These are phyloP conservation scores for Digitonthophagus gazella DNA, from an alignment of 2,888 invertebrate species.

Conservation along the genomic window DNA sequence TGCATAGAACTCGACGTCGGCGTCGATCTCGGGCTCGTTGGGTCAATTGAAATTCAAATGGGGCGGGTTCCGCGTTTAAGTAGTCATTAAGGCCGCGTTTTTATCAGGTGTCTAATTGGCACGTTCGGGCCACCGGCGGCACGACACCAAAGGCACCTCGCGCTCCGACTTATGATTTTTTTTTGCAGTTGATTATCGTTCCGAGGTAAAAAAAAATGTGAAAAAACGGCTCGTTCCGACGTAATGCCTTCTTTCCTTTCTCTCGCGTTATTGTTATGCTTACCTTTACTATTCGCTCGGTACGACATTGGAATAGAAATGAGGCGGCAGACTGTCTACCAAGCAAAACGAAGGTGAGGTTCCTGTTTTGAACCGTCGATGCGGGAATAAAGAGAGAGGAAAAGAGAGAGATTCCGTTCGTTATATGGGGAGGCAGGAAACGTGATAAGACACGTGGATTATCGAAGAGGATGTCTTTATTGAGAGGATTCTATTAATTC, in stretches of 20 bases:
- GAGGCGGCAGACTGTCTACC: not conserved
- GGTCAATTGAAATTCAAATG: not conserved
- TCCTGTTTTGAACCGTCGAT: not conserved
- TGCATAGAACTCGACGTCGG: not conserved
- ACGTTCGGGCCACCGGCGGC: slow-evolving; percentile 4
- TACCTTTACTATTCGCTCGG: not conserved
- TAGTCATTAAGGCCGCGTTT: slow-evolving; percentile 7
- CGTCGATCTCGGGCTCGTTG: not conserved
- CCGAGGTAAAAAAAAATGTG: not conserved
- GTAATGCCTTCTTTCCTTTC: not conserved
- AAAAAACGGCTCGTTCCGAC: not conserved
- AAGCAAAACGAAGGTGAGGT: not conserved
- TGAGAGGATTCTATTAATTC: no score
- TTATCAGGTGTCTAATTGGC: slow-evolving; percentile 16
- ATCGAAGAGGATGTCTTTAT: no score
- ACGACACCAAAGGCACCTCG: not conserved
- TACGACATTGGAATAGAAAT: not conserved
- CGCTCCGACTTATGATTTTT: not conserved
- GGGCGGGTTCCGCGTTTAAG: not conserved
- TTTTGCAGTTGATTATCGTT: not conserved
- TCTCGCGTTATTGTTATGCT: not conserved
- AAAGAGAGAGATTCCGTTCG: not conserved
- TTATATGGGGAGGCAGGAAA: not conserved
- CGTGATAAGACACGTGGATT: not conserved
- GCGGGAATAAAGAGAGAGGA: no score